Conservation (phyloP, 2,797 vertebrate species). For the Crossoptilon crossoptilon region DNA sequence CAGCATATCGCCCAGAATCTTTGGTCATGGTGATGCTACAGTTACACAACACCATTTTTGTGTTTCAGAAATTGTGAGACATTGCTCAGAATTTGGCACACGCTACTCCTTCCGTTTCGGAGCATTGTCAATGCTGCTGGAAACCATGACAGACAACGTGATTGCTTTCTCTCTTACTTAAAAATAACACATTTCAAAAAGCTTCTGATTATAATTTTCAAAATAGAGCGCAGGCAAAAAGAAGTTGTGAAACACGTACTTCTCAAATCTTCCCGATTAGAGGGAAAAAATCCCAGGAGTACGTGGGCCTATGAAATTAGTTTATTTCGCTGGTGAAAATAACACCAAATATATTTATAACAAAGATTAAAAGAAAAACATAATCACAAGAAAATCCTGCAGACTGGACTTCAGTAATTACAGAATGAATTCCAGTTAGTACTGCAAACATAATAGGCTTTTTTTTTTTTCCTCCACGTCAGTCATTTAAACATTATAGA, state of each 20-base stretch:
- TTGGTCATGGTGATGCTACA: conserved; percentile 27
- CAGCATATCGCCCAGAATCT: not conserved
- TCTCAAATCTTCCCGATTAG: not conserved
- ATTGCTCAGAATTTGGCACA: not conserved
- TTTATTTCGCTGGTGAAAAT: not conserved
- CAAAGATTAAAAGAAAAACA: conserved; percentile 27
- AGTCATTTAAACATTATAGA: not conserved
- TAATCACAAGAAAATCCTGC: not conserved
- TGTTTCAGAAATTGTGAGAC: not conserved
- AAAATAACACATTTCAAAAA: not conserved
- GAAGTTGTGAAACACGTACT: not conserved
- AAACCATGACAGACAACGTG: not conserved
- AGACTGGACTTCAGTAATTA: not conserved
- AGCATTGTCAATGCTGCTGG: not conserved
- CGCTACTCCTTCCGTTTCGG: not conserved
- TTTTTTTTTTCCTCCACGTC: not conserved
- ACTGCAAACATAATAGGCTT: not conserved
- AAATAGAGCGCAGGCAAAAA: not conserved
- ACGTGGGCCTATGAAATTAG: rapidly evolving
- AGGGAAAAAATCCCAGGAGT: not conserved
- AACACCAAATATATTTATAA: not conserved
- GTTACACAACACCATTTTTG: conserved; percentile 53
- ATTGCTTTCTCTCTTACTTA: not conserved
- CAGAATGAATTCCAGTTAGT: conserved; percentile 6
- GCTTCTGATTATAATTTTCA: not conserved